Base-by-base conservation (phyloP, 2,113 vertebrate species). In the Rostratula benghalensis region DNA sequence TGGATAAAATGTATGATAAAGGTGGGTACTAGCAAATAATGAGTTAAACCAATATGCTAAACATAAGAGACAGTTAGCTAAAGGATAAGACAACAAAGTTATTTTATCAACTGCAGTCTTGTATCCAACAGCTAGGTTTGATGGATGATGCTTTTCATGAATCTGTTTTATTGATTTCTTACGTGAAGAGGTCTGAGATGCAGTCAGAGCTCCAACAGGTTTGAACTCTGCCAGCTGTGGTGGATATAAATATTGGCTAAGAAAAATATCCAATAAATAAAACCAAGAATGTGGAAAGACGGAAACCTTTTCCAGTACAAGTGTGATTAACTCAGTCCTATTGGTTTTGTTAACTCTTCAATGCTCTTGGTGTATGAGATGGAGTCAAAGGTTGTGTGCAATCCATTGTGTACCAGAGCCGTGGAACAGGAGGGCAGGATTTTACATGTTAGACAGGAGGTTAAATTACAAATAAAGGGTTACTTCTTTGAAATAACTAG, bases 131-230 rank as follows among this genome's bases (percentile, higher is more conserved):
- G 70, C 43, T 71, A 53, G 13, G 8, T 83, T 83, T 93, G 82
- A 91, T 85, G 69, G 94, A 75, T 53, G 67, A 89, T 92, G 54
- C 7, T 91, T 96, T 94, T 83, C 82, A 82, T 95, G 71, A 95
- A 94, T 96, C 74, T 92, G 20, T 56, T 95, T 61, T 90, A 94
- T 95, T 97, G 93, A 95, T 97, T 97, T 90, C 67, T 90, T 81
- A 15, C 13, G 28, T 41, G 57, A 64, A 96, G 91, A 89, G 12
- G 31, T 94, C 81, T 95, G 81, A 95, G 69, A 61, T 57, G 28
- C 22, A 94, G 88, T 79, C n/a, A 61, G 59, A 90, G 23, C 80
- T 64, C 33, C 23, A 24, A 85, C 31, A 85, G 57, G 39, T 61
- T 85, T 94, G 46, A 84, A 51, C 12, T 83, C 69, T 89, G 56